Evolutionary conservation across 2,797 vertebrate genomes (phyloP).

Genomic region (Florisuga fusca): DNA sequence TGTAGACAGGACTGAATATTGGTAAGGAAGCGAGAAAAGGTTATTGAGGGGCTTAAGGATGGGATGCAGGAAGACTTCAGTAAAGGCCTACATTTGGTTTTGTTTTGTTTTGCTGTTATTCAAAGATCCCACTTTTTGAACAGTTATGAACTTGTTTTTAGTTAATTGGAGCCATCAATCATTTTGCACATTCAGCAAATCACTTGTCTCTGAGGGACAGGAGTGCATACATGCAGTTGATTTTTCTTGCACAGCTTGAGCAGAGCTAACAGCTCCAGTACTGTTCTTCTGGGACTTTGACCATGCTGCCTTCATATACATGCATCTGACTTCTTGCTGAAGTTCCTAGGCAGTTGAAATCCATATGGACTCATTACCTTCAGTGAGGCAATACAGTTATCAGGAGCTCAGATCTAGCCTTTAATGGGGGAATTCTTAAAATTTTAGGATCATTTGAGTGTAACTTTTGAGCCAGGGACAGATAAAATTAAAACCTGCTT

Average conservation of each 20-base stretch:
- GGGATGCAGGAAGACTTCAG: neutral
- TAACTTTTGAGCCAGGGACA: conserved; percentile 33
- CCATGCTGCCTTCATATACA: neutral
- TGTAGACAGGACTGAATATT: neutral
- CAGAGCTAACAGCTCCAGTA: neutral
- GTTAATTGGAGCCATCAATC: conserved; percentile 15
- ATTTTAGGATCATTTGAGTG: neutral
- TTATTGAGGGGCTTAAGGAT: neutral
- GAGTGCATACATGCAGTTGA: neutral
- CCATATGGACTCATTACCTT: neutral
- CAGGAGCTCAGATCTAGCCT: neutral
- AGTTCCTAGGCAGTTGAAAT: neutral
- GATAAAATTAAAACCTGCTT: conserved; percentile 3
- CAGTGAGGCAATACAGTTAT: neutral
- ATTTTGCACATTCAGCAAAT: neutral
- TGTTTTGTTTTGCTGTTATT: conserved; percentile 19
- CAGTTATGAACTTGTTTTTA: conserved; percentile 6
- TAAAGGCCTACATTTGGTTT: neutral
- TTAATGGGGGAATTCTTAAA: neutral
- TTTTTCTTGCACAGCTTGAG: conserved; percentile 34
- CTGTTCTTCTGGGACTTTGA: neutral
- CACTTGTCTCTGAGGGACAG: conserved; percentile 35
- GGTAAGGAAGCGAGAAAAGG: neutral
- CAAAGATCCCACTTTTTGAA: neutral
- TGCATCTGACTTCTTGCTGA: neutral